Base-by-base conservation (phyloP, 2,888 invertebrate species). In the Leptopilina myrica region DNA sequence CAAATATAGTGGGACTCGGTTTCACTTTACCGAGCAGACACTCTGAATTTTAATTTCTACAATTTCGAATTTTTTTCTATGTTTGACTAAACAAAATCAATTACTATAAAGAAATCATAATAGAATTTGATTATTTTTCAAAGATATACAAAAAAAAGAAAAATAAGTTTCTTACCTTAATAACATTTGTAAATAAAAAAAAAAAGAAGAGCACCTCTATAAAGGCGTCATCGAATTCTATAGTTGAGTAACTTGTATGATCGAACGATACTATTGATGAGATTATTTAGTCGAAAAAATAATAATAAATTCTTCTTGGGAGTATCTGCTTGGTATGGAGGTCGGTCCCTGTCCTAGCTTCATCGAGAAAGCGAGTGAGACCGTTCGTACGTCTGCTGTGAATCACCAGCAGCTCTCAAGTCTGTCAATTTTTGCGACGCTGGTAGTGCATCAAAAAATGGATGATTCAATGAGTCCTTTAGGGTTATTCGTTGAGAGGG, bases 391-490 rank as follows among this genome's bases (percentile, higher is more conserved):
- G 93, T 92, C 90, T 92, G 92, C 88, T 92, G 91, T 65, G 92
- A 91, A 84, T 93, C 94, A 65, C 93, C 93, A 62, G 92, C 91
- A 15, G 92, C 92, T 33, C 92, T 92, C 12, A 89, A 89, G 69
- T 93, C 93, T 90, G 95, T 94, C 87, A 97, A 93, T 89, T 96
- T 94, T 90, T 96, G 96, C 87, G 96, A 95, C 79, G 94, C 93
- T 82, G 97, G 95, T 89, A 98, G 94, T 90, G 96, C 95, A 89
- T 95, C 95, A 93, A 99, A 99, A 94, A 98, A 99, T 78, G 97
- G 96, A 93, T 99, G 99, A 77, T 94, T 93, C 88, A 99, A 93
- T 15, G 98, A 97, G 88, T 99, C 98, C 80, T 94, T 94, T 87
- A 99, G 93, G 87, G 96, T 95, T 89, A 99, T 95, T 83, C 99